Percentiles rank a stretch among this genome's conserved stretches.
phyloP scores from a whole-genome alignment of 2,113 vertebrate genomes.

The Gavialis gangeticus region DNA sequence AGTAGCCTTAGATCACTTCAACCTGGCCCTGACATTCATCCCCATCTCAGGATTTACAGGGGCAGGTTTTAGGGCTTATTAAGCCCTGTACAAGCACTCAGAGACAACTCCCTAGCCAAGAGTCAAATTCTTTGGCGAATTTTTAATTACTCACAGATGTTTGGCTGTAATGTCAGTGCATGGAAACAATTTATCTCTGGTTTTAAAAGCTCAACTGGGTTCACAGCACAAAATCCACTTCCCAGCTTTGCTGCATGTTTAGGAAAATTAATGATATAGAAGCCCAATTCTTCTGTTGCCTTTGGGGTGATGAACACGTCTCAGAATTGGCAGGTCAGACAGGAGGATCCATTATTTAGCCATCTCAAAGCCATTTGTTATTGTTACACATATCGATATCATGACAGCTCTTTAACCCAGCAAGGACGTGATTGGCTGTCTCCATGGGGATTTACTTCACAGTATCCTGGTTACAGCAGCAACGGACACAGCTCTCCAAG shows the following conservation, averaged over 20 bases:
- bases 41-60: slow-evolving; percentile 47
- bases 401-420: slow-evolving; percentile 67
- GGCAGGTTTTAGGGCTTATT: slow-evolving; percentile 23
- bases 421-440: slow-evolving; percentile 58
- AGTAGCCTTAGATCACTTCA: slow-evolving; percentile 15
- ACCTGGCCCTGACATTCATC: neutral
- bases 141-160: slow-evolving; percentile 78
- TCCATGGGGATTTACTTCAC: slow-evolving; percentile 77
- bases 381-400: slow-evolving; percentile 74
- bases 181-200: slow-evolving; percentile 77
- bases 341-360: slow-evolving; percentile 71
- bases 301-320: slow-evolving; percentile 51
- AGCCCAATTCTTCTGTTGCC: slow-evolving; percentile 48
- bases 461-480: slow-evolving; percentile 55
- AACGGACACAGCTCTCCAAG: neutral
- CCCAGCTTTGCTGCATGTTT: slow-evolving; percentile 57
- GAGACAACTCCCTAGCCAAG: slow-evolving; percentile 50
- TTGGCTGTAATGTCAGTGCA: slow-evolving; percentile 64
- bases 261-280: slow-evolving; percentile 74
- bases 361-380: slow-evolving; percentile 72
- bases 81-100: neutral
- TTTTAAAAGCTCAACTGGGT: slow-evolving; percentile 77
- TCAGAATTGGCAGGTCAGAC: slow-evolving; percentile 62
- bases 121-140: slow-evolving; percentile 60
- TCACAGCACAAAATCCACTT: slow-evolving; percentile 70